Conservation (phyloP, 2,113 vertebrate species). For the Pandion haliaetus region DNA sequence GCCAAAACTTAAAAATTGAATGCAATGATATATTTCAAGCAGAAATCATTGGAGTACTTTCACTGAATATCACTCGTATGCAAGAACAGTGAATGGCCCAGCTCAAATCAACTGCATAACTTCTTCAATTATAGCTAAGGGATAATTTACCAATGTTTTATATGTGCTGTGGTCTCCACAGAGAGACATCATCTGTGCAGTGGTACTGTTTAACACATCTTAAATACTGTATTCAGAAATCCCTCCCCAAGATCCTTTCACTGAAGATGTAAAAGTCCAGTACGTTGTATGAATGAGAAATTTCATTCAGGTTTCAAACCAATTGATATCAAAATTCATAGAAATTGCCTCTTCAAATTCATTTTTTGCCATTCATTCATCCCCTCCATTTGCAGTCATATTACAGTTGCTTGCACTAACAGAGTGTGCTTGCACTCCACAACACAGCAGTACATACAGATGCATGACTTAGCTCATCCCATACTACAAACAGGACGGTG, state of each 20-base stretch:
- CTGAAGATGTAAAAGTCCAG: neutral
- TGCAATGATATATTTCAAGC: neutral
- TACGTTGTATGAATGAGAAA: neutral
- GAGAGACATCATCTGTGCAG: neutral
- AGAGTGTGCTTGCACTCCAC: no score
- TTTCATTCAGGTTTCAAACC: neutral
- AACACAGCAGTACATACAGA: neutral
- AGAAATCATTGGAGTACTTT: neutral
- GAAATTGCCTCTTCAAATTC: neutral
- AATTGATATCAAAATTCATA: neutral
- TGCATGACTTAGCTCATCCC: neutral
- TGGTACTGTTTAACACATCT: neutral
- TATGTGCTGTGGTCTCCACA: neutral
- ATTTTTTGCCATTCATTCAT: neutral
- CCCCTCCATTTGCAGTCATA: neutral
- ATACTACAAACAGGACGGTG: neutral
- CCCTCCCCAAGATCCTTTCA: neutral
- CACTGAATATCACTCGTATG: neutral
- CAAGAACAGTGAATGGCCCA: neutral
- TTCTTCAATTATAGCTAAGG: neutral
- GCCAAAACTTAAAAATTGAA: neutral
- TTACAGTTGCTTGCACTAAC: neutral
- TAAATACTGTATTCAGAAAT: neutral
- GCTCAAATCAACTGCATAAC: neutral
- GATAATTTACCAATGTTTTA: neutral